Evolutionary conservation across 2,888 invertebrate genomes (phyloP).

Genomic region (Saturnia pavonia): DNA sequence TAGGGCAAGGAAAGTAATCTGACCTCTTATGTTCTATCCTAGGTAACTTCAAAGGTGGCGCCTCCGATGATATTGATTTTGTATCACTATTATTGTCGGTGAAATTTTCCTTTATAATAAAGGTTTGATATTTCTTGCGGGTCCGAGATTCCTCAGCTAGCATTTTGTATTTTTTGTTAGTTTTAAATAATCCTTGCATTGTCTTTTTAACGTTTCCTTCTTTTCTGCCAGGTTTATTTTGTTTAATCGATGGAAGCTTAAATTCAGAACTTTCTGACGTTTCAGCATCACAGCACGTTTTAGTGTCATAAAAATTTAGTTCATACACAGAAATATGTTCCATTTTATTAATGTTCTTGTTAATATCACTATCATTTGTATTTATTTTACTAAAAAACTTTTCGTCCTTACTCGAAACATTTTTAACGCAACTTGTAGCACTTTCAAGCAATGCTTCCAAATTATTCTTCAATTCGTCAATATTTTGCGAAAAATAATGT

Average conservation of each 20-base stretch:
- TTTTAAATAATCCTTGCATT: constrained; percentile 54
- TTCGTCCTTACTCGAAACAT: constrained; percentile 33
- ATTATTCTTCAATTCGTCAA: constrained; percentile 63
- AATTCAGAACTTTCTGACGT: constrained; percentile 34
- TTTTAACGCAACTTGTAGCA: constrained; percentile 41
- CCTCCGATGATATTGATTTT: constrained; percentile 60
- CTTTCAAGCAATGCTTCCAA: constrained; percentile 59
- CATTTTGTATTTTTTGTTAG: constrained; percentile 55
- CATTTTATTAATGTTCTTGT: constrained; percentile 56
- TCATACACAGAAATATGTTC: constrained; percentile 72
- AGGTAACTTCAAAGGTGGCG: constrained; percentile 72
- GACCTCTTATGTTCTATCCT: constrained; percentile 73
- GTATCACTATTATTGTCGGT: constrained; percentile 57
- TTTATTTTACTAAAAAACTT: not conserved
- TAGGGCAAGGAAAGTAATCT: constrained; percentile 40
- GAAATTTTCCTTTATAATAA: constrained; percentile 53
- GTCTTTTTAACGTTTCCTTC: constrained; percentile 53
- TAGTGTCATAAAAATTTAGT: constrained; percentile 53
- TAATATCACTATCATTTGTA: constrained; percentile 31
- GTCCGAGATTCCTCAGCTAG: constrained; percentile 56
- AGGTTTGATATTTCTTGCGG: constrained; percentile 59
- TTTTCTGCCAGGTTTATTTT: constrained; percentile 57
- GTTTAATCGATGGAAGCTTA: constrained; percentile 62
- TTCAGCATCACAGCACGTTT: constrained; percentile 22
- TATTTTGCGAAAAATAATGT: constrained; percentile 55